Base-by-base conservation (phyloP, 2,113 vertebrate species). In the Merops nubicus region DNA sequence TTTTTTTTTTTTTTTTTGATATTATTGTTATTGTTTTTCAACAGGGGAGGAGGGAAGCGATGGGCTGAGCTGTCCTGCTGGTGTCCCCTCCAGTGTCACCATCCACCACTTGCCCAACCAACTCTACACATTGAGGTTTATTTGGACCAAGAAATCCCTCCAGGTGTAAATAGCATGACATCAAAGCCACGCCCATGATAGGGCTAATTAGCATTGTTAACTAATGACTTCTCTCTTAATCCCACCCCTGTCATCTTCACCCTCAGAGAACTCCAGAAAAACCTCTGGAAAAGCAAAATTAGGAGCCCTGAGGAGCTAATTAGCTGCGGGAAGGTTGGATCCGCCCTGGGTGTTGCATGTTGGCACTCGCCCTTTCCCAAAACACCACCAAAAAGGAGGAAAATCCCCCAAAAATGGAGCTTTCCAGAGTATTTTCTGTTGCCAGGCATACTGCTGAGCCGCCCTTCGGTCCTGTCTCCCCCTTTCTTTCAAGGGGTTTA, bases 371-470 rank as follows among this genome's bases (percentile, higher is more conserved):
- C 72, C 80, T 93, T 76, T 47, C 73, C 48, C 2, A 0, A 33
- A 81, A 59, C 1, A 0, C 65, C 56, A 33, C 42, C 9, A 9
- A 38, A 65, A 78, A 29, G 9, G 19, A 29, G 38, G 19, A 19
- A 67, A 85, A 8, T 4, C 6, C 18, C 5, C n/a, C 1, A 11
- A 43, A 79, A 51, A 5, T 5, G 3, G 20, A 15, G 14, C 57
- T 67, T 92, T 90, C 18, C 34, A 3, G 25, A 48, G 26, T 22
- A 22, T 54, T 68, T 64, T 34, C 33, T 43, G 53, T 62, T 34
- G 6, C 50, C 0, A 0, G 22, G 34, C 38, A 56, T 22, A 51
- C 53, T 68, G 43, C 43, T 0, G 0, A 74, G 64, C 68, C 2
- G 2, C 70, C 77, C 45, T 19, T 62, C 0, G 0, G 38, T 62